Conservation (phyloP, 2,888 invertebrate species). For the Lymantria monacha region DNA sequence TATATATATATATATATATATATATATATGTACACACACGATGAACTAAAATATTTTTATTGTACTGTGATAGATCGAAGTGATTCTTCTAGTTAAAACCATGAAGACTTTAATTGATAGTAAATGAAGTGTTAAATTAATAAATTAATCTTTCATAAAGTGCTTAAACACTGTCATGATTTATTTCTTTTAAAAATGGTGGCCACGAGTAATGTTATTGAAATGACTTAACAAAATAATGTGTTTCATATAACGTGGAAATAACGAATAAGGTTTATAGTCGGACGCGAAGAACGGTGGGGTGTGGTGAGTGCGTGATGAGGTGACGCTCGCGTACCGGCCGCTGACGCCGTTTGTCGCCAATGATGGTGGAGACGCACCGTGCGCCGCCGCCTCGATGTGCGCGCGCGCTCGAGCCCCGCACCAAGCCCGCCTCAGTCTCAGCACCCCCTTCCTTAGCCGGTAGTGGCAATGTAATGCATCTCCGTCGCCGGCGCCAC, state of each 20-base stretch:
- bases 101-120: background rate
- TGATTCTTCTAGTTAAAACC: background rate
- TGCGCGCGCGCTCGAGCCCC: conserved; percentile 71
- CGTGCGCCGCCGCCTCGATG: conserved; percentile 74
- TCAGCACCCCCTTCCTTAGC: conserved; percentile 82
- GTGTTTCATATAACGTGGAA: conserved; percentile 37
- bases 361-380: conserved; percentile 81
- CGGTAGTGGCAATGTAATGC: conserved; percentile 78
- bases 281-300: conserved; percentile 36
- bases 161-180: background rate
- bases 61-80: background rate
- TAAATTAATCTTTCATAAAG: background rate
- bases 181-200: no score
- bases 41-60: no score
- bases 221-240: conserved; percentile 28
- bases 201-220: no score
- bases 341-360: conserved; percentile 76
- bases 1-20: no score
- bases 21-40: no score
- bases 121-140: background rate
- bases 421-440: conserved; percentile 76
- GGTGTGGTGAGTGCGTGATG: conserved; percentile 56
- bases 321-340: conserved; percentile 77
- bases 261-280: conserved; percentile 33
- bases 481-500: conserved; percentile 86